These are phyloP conservation scores for Arrhopalites spinosus DNA, from an alignment of 2,888 invertebrate species.

Conservation along the genomic window DNA sequence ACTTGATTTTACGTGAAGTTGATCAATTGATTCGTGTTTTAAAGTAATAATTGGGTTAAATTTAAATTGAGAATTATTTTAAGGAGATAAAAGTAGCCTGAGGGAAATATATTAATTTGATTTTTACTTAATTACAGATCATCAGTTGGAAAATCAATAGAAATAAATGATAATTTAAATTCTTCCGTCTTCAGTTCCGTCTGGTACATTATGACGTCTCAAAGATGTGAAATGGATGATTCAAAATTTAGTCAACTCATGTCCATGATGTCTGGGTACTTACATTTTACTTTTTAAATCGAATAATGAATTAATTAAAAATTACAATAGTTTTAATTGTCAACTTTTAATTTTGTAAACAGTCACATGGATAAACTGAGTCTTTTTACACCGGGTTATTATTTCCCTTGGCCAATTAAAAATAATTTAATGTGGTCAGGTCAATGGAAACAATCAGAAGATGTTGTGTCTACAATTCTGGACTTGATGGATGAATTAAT, in stretches of 20 bases:
- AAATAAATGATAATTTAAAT: slow-evolving; percentile 44
- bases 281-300: not conserved
- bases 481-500: slow-evolving; percentile 23
- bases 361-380: slow-evolving; percentile 1
- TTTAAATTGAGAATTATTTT: not conserved
- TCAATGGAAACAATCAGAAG: not conserved
- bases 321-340: not conserved
- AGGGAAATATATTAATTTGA: no score
- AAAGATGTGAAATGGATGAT: slow-evolving; percentile 4
- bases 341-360: not conserved
- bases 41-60: slow-evolving; percentile 27
- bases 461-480: not conserved
- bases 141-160: slow-evolving; percentile 39
- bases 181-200: slow-evolving; percentile 48
- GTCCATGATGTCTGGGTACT: slow-evolving; percentile 3
- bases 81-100: no score
- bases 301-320: not conserved
- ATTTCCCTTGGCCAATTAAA: slow-evolving; percentile 8
- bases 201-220: slow-evolving; percentile 42
- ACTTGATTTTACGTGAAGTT: slow-evolving; percentile 46
- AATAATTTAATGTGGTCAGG: slow-evolving; percentile 10
- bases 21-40: slow-evolving; percentile 42
- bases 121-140: slow-evolving; percentile 31
- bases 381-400: not conserved
- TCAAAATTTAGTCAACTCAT: not conserved